Percentiles rank a stretch among this genome's conserved stretches.
Conservation (phyloP, 2,888 invertebrate species). For the Drosophila testacea region DNA sequence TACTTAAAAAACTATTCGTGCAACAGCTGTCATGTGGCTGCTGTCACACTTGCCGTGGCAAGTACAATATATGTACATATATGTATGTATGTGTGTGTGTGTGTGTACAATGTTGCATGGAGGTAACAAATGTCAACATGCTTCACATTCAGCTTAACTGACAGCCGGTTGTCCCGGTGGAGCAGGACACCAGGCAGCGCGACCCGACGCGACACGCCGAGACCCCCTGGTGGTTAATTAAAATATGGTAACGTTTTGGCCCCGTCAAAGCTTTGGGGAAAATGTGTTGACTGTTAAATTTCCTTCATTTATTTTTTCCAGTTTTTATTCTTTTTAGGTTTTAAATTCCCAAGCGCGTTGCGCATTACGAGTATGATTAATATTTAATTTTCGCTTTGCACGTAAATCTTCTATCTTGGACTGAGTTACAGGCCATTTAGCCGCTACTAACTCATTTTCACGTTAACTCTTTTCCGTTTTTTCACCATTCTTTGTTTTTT, state of each 20-base stretch:
- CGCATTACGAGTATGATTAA: slow-evolving; percentile 47
- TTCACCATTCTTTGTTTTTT: not conserved
- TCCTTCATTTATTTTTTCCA: slow-evolving; percentile 5
- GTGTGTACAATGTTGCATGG: slow-evolving; percentile 68
- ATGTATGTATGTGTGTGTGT: not conserved
- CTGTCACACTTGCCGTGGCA: slow-evolving; percentile 28
- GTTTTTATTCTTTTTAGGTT: not conserved
- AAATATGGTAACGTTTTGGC: slow-evolving; percentile 50
- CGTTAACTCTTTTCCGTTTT: slow-evolving; percentile 9
- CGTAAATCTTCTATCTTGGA: slow-evolving; percentile 47
- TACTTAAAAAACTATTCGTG: slow-evolving; percentile 78
- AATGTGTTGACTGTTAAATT: slow-evolving; percentile 53
- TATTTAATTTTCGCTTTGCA: slow-evolving; percentile 53
- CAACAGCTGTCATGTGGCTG: slow-evolving; percentile 71
- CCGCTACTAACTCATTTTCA: slow-evolving; percentile 40
- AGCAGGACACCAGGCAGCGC: slow-evolving; percentile 10
- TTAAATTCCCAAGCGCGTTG: slow-evolving; percentile 22
- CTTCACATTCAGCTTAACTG: slow-evolving; percentile 57
- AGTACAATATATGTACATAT: slow-evolving; percentile 3
- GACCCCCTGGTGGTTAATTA: slow-evolving; percentile 74
- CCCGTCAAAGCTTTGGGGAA: slow-evolving; percentile 3
- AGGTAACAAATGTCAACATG: slow-evolving; percentile 78
- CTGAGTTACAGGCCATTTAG: slow-evolving; percentile 64
- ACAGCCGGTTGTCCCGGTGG: slow-evolving; percentile 46
- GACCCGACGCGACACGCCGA: slow-evolving; percentile 5